These are phyloP conservation scores for Thunnus maccoyii DNA, from an alignment of 2,113 vertebrate species.

Conservation along the genomic window DNA sequence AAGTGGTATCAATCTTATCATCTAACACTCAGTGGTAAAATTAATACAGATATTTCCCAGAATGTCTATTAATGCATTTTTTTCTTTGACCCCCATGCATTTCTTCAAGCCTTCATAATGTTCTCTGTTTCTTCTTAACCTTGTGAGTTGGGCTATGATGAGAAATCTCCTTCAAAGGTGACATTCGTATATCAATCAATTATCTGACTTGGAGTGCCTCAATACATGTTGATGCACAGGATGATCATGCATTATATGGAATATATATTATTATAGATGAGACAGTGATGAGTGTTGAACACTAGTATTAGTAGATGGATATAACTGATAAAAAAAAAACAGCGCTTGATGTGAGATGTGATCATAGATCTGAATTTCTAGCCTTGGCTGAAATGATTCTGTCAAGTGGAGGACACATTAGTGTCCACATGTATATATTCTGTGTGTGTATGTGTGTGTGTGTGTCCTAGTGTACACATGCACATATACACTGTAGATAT, in stretches of 20 bases:
- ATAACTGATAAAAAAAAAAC: slow-evolving; percentile 4
- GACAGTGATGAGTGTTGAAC: background rate
- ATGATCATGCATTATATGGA: slow-evolving; percentile 15
- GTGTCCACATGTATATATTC: background rate
- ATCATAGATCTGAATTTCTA: slow-evolving; percentile 6
- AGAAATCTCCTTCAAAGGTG: slow-evolving; percentile 1
- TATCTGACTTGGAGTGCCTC: background rate
- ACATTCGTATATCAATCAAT: slow-evolving; percentile 4
- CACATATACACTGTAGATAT: slow-evolving; percentile 10
- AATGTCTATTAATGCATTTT: too few relatives aligned
- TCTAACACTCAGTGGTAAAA: background rate
- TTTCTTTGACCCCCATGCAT: too few relatives aligned
- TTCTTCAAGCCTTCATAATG: too few relatives aligned
- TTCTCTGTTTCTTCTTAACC: too few relatives aligned
- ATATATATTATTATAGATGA: background rate
- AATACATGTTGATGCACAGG: slow-evolving; percentile 10
- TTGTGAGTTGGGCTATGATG: background rate
- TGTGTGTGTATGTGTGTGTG: background rate
- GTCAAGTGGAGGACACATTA: slow-evolving; percentile 21
- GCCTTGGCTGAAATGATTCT: slow-evolving; percentile 23
- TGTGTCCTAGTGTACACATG: background rate
- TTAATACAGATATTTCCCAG: background rate
- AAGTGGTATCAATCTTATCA: background rate
- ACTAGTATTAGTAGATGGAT: background rate
- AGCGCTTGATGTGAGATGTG: background rate